Conservation (phyloP, 2,888 invertebrate species). For the Rugalucina vietnamica region DNA sequence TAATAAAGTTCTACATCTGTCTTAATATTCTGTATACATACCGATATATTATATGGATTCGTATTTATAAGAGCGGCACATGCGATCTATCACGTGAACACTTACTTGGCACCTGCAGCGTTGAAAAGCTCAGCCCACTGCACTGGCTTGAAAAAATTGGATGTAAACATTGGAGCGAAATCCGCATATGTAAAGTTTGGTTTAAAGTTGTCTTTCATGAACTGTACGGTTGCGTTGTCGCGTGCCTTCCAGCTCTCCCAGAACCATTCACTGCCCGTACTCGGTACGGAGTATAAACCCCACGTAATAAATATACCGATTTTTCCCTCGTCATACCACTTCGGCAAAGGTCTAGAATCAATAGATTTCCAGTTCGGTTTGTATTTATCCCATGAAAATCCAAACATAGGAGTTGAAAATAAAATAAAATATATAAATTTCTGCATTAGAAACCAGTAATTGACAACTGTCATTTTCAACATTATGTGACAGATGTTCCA, state of each 20-base stretch:
- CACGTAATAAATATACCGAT: slow-evolving; percentile 86
- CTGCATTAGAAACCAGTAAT: no score
- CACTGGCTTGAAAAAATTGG: slow-evolving; percentile 93
- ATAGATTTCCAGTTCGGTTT: background rate
- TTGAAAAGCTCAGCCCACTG: slow-evolving; percentile 93
- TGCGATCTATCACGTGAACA: no score
- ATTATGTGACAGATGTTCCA: no score
- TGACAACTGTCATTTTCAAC: no score
- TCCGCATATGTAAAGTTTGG: slow-evolving; percentile 95
- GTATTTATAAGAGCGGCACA: no score
- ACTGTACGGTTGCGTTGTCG: slow-evolving; percentile 84
- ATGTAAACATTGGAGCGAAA: slow-evolving; percentile 92
- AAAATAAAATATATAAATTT: no score
- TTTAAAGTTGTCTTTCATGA: slow-evolving; percentile 92
- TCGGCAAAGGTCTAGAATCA: slow-evolving; percentile 14
- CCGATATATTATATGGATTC: no score
- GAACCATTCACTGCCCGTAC: slow-evolving; percentile 90
- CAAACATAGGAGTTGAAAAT: no score
- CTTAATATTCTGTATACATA: no score
- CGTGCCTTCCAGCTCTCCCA: slow-evolving; percentile 91
- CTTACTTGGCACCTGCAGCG: slow-evolving; percentile 94
- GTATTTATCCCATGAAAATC: background rate
- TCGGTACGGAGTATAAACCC: slow-evolving; percentile 82
- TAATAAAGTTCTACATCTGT: no score
- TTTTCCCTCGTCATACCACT: slow-evolving; percentile 73